Base-by-base conservation (phyloP, 1,140 invertebrate genomes). In the Calephelis virginiensis region DNA sequence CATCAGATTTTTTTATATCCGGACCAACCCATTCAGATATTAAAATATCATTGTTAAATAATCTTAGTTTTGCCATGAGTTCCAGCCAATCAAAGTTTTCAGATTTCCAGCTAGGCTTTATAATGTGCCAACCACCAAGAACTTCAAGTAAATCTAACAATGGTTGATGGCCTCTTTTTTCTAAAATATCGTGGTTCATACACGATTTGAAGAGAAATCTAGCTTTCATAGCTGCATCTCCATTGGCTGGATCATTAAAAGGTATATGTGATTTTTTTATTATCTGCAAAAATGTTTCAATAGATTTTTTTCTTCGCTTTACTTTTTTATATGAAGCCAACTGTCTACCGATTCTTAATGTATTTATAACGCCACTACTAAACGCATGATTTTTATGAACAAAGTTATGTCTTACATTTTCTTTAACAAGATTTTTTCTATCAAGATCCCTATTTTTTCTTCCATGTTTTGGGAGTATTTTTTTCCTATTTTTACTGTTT, bases 1-100 rank as follows among this genome's bases (percentile, higher is more conserved):
- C 93, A 73, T 96, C 94, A 1, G 97, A 97, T 89, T 98, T 97
- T 80, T 97, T 97, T 37, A 97, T 96, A 81, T 98, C 97, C 1
- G 97, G 95, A 11, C 95, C 96, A 53, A 98, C 95, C 95, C 95
- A 97, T 81, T 97, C 94, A 0, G 96, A 94, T 70, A 97, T 94
- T 0, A 97, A 87, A 56, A 96, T 94, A 73, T 97, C 96, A 71
- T 97, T 97, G 85, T 97, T 97, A 75, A 95, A 97, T 6, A 96
- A 90, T 53, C 96, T 92, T 9, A 98, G 81, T 63, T 94, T 94
- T 6, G 95, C 96, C 74, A 97, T 94, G 61, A 97, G 84, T 48
- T 94, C 92, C 6, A 97, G 91, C 93, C 96, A 95, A 82, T 97
- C 94, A 78, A 97, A 97, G 37, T 92, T 86, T 0, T 86, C 78